Evolutionary conservation across 2,888 invertebrate genomes (phyloP), one percentile per base, ranked within the genome.

Genomic region (Oxycera nigricornis): DNA sequence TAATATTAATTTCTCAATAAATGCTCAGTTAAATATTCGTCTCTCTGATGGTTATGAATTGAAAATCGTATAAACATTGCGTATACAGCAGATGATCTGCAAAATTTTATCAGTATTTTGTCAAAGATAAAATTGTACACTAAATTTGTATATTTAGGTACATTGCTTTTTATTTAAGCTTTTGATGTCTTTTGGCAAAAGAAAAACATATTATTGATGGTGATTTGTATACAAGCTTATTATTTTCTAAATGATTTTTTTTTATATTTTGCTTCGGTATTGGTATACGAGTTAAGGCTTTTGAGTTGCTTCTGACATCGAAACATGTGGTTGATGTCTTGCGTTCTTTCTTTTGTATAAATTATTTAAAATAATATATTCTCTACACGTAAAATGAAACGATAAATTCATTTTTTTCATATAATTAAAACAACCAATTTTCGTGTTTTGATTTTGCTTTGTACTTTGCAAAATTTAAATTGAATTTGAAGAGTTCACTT

Each of bases 231-330:
- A 57, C 70, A 74, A 74, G 70, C 75, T 80, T 81, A n/a, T n/a
- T n/a, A n/a, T 82, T 81, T 68, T 65, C 17, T 61, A 24, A 30
- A 9, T 20, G 39, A 39, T 68, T 50, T n/a, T n/a, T n/a, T n/a
- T n/a, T 68, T 20, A 41, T 4, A 55, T 55, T 28, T 70, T 52
- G 11, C n/a, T 30, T 35, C 26, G 14, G 59, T 70, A 82, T 82
- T 83, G 83, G 85, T 85, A 85, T 85, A 85, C 85, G 83, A 80
- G 80, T 81, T 85, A 85, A 85, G 85, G 85, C 85, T 85, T 83
- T 82, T 81, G 81, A 81, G 82, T 83, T 81, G n/a, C 55, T 65
- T 41, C 1, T 41, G 65, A 24, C 59, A 41, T 39, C 24, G 11
- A 14, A 41, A 41, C 65, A 65, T n/a, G n/a, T 41, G 41, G n/a